Base-by-base conservation (phyloP, 2,888 invertebrate genomes). In the Dynastes tityus region DNA sequence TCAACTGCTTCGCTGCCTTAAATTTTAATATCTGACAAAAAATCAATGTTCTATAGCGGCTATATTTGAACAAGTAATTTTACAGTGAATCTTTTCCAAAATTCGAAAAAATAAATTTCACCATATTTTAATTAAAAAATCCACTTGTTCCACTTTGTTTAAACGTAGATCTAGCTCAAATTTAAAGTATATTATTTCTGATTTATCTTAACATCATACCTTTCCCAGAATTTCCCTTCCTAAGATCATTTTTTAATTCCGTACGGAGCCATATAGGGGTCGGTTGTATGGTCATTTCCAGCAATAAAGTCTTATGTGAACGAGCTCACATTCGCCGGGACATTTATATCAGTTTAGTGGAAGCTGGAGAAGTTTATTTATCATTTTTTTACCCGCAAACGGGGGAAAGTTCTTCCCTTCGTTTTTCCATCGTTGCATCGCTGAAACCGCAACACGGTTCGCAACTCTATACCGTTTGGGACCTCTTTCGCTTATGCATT, bases 271-370 rank as follows among this genome's bases (percentile, higher is more conserved):
- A 45, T 63, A 74, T 63, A 45, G 73, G 61, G 73, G 73, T 74
- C 61, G 73, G 73, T 74, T 74, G 63, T 37, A 40, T 49, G 73
- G 73, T 61, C 73, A 40, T 74, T 74, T 45, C 71, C 27, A 27
- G 45, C 63, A 74, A 74, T 74, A 61, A 74, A 74, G 63, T 74
- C 73, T 74, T 74, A 74, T 74, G 61, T 45, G 49, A 13, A 45
- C 45, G 45, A 45, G 45, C 11, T 45, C 45, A 61, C 61, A 74
- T 61, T 40, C 40, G 63, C 61, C 40, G 11, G 29, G 73, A 49
- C 73, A 74, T 74, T 74, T 74, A 74, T 74, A 74, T 74, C 61
- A 74, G 73, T 74, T 74, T 74, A 61, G 73, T 49, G 73, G 63
- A 74, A 74, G 73, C 61, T 45, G 22, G 45, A 61, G 73, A 74